Evolutionary conservation across 2,888 invertebrate species (phyloP), one percentile per base, ranked within the genome.

Genomic region (Lutraria lutraria): DNA sequence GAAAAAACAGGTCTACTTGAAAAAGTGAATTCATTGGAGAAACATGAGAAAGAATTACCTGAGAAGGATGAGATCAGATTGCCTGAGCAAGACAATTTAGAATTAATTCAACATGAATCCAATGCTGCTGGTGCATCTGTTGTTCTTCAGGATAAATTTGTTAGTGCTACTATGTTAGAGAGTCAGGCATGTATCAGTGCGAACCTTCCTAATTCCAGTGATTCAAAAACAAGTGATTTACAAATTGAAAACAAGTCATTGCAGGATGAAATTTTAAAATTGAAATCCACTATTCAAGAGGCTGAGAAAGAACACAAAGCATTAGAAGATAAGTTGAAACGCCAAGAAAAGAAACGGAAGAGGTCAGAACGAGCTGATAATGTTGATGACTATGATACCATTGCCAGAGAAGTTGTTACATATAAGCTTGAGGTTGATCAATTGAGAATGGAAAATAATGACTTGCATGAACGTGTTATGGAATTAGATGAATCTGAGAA

Each of bases 401-500:
- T 92, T 81, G 92, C 92, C 29, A 88, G 92, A 72, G 90, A 92
- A 63, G 91, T 91, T 56, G 92, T 92, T 21, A 92, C 92, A 25
- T 92, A 87, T 29, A 88, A 91, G 83, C 86, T 92, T 68, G 92
- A 93, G 54, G 90, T 93, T 54, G 93, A 93, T 84, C 92, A 93
- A 83, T 89, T 94, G 2, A 86, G 93, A 60, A 81, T 88, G 21
- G 94, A 94, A 88, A 94, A 94, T 72, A 92, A 91, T 88, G 95
- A 93, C 81, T 90, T 94, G 34, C 94, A 94, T 90, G 93, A 95
- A 68, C 85, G 93, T 60, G 79, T 94, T 21, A 93, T 91, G 81
- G 92, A 93, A 84, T 86, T 94, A 34, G 93, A 94, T 90, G 89
- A 91, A 60, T 94, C 93, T 34, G 94, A 94, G 81, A 92, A 84